Evolutionary conservation across 2,888 invertebrate genomes (phyloP).

Genomic region (Oasisia sp.): DNA sequence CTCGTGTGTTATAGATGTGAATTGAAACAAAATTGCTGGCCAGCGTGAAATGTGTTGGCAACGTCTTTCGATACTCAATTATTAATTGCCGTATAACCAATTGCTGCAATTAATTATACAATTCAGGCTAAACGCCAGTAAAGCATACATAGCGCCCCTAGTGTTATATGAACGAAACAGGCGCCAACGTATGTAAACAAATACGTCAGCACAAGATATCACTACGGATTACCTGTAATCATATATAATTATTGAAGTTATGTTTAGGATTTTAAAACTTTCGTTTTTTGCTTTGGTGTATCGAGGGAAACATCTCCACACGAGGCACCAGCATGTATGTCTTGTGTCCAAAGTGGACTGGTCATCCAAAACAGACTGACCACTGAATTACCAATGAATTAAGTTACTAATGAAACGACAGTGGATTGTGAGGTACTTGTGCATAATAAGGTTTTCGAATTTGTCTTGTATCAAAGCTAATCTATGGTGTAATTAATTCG

Average conservation of each 20-base stretch:
- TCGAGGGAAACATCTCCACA: background rate
- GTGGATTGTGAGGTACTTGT: too few relatives aligned
- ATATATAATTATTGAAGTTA: too few relatives aligned
- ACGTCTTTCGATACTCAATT: background rate
- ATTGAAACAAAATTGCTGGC: background rate
- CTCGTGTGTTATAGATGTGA: background rate
- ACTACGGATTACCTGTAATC: background rate
- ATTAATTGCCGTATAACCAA: background rate
- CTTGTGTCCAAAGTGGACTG: too few relatives aligned
- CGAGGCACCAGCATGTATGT: background rate
- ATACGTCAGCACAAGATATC: background rate
- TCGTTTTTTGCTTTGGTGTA: background rate
- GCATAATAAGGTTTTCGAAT: too few relatives aligned
- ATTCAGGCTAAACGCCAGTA: background rate
- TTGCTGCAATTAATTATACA: background rate
- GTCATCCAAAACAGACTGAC: too few relatives aligned
- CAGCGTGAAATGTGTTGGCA: background rate
- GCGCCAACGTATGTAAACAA: background rate
- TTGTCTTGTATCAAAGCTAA: too few relatives aligned
- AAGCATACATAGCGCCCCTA: background rate
- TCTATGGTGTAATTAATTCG: too few relatives aligned
- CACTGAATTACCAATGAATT: too few relatives aligned
- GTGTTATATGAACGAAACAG: background rate
- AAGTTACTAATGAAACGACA: too few relatives aligned
- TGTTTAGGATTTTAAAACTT: too few relatives aligned